These are phyloP conservation scores for Drosophila hamatofila DNA, from an alignment of 2,888 invertebrate genomes.

Conservation along the genomic window DNA sequence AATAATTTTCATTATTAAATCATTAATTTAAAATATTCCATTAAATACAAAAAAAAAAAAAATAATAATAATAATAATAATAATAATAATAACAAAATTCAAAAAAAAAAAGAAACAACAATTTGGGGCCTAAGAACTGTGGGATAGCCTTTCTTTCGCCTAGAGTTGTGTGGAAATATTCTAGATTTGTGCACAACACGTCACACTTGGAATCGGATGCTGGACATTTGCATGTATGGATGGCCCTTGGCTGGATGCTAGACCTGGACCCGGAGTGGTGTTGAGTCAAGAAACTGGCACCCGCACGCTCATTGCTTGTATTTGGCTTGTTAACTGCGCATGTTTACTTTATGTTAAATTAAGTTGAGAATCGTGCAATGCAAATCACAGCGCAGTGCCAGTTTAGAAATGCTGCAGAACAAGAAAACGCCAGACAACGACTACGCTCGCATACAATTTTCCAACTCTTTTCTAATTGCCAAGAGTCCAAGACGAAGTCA, in stretches of 20 bases:
- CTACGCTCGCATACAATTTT: constrained; percentile 70
- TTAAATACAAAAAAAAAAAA: not conserved
- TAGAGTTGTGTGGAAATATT: not conserved
- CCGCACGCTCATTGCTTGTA: constrained; percentile 79
- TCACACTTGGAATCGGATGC: constrained; percentile 66
- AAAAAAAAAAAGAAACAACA: not conserved
- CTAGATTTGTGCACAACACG: constrained; percentile 70
- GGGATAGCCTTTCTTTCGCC: not conserved
- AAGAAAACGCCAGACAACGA: constrained; percentile 27
- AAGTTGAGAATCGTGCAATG: constrained; percentile 83
- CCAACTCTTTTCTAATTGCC: constrained; percentile 80
- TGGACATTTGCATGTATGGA: constrained; percentile 46
- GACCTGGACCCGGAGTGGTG: constrained; percentile 23
- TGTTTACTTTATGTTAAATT: constrained; percentile 84
- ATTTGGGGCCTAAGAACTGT: not conserved
- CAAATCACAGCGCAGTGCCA: constrained; percentile 76
- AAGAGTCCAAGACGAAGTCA: constrained; percentile 49
- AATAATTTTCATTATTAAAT: too few relatives aligned
- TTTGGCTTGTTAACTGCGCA: constrained; percentile 82
- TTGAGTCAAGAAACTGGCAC: constrained; percentile 56
- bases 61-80: too few relatives aligned
- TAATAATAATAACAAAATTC: too few relatives aligned
- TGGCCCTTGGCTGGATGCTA: constrained; percentile 51
- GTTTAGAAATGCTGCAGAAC: constrained; percentile 56
- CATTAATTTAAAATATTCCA: too few relatives aligned